These are phyloP conservation scores for Eciton burchellii DNA, from an alignment of 1,140 invertebrate species.

Conservation along the genomic window DNA sequence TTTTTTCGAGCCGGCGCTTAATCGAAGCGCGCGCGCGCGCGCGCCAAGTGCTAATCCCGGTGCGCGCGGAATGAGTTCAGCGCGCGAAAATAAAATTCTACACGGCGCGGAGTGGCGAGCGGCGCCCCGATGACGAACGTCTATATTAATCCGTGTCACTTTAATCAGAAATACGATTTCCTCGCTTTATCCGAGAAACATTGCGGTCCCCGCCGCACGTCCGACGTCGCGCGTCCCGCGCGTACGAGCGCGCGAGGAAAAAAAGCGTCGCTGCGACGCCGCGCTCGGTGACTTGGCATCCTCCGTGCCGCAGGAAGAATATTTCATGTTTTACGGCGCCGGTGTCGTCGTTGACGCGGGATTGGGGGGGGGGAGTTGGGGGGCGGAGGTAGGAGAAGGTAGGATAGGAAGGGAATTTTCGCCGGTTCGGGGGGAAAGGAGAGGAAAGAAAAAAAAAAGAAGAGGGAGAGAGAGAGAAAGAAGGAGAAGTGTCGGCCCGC, in stretches of 20 bases:
- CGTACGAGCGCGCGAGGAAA: not conserved
- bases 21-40: too few relatives aligned
- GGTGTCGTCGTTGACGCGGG: slow-evolving; percentile 53
- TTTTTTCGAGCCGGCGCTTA: slow-evolving; percentile 44
- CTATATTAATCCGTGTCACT: slow-evolving; percentile 47
- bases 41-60: slow-evolving; percentile 45
- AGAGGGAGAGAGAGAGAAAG: too few relatives aligned
- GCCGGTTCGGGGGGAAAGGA: too few relatives aligned
- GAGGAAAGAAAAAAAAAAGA: too few relatives aligned
- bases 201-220: too few relatives aligned
- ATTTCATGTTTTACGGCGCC: slow-evolving; percentile 79
- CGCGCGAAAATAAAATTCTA: slow-evolving; percentile 42
- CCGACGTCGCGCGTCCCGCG: not conserved
- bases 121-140: slow-evolving; percentile 12
- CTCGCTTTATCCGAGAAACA: slow-evolving; percentile 7
- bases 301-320: slow-evolving; percentile 78
- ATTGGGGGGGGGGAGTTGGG: too few relatives aligned
- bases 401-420: slow-evolving; percentile 65
- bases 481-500: slow-evolving; percentile 73
- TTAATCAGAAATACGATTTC: slow-evolving; percentile 11
- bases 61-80: slow-evolving; percentile 47
- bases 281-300: slow-evolving; percentile 18
- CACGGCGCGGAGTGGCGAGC: slow-evolving; percentile 1
- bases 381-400: too few relatives aligned
- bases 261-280: not conserved